Conservation (phyloP, 2,888 invertebrate genomes). For the Rhagium mordax region DNA sequence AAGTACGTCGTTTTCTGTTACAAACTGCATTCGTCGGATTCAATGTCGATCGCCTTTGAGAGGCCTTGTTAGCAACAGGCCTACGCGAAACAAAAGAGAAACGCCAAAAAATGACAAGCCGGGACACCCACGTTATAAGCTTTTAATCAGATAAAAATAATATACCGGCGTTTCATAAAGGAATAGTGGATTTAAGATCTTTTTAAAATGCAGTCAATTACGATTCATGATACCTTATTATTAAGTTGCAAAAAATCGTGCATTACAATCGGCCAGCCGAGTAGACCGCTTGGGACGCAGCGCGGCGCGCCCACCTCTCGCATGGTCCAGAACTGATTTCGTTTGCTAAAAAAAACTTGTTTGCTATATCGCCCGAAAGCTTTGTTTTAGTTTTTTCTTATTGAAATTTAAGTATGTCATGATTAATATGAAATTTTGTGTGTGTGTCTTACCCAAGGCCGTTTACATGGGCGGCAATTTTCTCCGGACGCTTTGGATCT, state of each 20-base stretch:
- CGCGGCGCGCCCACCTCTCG: constrained; percentile 2
- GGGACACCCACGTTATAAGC: constrained; percentile 58
- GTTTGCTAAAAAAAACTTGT: constrained; percentile 56
- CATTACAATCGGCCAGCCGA: constrained; percentile 54
- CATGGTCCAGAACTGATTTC: constrained; percentile 50
- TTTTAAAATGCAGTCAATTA: constrained; percentile 59
- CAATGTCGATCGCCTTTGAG: constrained; percentile 43
- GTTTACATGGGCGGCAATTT: constrained; percentile 16
- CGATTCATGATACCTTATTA: constrained; percentile 61
- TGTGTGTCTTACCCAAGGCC: constrained; percentile 51
- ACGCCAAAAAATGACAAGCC: constrained; percentile 50
- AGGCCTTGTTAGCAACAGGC: constrained; percentile 48
- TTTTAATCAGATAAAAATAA: constrained; percentile 51
- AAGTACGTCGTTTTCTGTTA: background rate
- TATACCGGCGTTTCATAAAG: constrained; percentile 47
- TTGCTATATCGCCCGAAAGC: constrained; percentile 52
- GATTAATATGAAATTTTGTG: constrained; percentile 55
- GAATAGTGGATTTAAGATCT: constrained; percentile 51
- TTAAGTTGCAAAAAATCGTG: constrained; percentile 60
- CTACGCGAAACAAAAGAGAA: constrained; percentile 50
- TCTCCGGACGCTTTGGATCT: background rate
- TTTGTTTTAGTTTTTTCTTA: constrained; percentile 54
- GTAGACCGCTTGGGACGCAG: background rate
- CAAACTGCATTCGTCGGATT: background rate
- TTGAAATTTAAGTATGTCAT: constrained; percentile 59